These are phyloP conservation scores for Drosophila ironensis DNA, from an alignment of 1,140 invertebrate genomes.

Conservation along the genomic window DNA sequence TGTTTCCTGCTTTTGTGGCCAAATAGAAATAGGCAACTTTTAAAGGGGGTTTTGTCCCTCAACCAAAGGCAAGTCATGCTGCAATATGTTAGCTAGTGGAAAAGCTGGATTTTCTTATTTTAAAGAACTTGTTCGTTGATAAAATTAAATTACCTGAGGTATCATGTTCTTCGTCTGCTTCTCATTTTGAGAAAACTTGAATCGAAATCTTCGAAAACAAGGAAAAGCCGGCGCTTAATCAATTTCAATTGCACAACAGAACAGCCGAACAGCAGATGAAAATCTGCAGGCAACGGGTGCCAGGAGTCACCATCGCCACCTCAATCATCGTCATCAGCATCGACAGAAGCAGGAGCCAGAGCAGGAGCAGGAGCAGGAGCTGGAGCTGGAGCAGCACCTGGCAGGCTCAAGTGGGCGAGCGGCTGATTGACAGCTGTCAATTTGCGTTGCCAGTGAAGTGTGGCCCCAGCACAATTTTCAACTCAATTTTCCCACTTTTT, in stretches of 20 bases:
- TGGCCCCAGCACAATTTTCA: constrained; percentile 46
- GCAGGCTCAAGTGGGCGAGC: constrained; percentile 14
- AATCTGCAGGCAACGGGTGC: neutral
- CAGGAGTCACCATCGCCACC: neutral
- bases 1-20: too few species aligned
- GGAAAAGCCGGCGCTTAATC: constrained; percentile 38
- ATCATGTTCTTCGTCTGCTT: too few species aligned
- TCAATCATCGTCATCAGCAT: neutral
- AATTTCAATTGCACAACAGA: constrained; percentile 62
- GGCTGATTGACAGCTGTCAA: constrained; percentile 74
- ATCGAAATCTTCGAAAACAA: neutral
- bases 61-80: too few species aligned
- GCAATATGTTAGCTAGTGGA: too few species aligned
- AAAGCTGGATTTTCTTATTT: neutral
- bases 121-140: neutral
- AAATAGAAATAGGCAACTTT: too few species aligned
- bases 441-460: constrained; percentile 51
- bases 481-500: constrained; percentile 28
- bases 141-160: too few species aligned
- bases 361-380: neutral
- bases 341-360: neutral
- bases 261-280: too few species aligned
- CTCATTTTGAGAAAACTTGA: constrained; percentile 3
- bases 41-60: too few species aligned
- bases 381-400: constrained; percentile 1